Evolutionary conservation across 37 sponge, comb jelly and placozoan species (phyloP), one percentile per base, ranked within the genome.

Genomic region (Bolinopsis microptera): DNA sequence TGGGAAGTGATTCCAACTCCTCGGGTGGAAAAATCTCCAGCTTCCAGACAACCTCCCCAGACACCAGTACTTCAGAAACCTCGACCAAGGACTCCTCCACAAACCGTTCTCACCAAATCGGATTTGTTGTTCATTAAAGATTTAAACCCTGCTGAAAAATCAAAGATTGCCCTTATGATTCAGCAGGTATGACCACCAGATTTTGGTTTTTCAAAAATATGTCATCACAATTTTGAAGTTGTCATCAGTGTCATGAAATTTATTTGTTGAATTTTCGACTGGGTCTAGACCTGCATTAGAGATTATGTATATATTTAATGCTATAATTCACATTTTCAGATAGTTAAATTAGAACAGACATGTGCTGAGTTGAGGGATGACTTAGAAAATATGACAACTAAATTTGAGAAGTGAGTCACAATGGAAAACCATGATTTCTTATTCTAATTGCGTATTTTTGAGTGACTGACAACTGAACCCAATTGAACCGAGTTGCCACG

Each of bases 101-200:
- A 77, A 34, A 35, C 5, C 13, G 61, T 32, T 9, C 80, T 77
- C 18, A 77, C 90, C 30, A 86, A 86, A 27, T 39, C 61, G 3
- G 90, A 86, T 40, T 48, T 86, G 28, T 30, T 86, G 32, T 86
- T 86, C 61, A 86, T 86, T 40, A 86, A 86, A 40, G 90, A 86
- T 40, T 38, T 86, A 33, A 34, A 86, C 3, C 90, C 90, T 26
- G 39, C 41, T 40, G 90, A 86, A 25, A 86, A 86, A 23, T 41
- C 61, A 1, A 86, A 86, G 39, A 86, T 86, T 36, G 90, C 90
- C 1, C 90, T 41, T 28, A 86, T 86, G 90, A 86, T 86, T 33
- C 90, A 86, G 48, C 26, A 86, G 74, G 30, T 70, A 70, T 2
- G 13, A n/a, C n/a, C n/a, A n/a, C n/a, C n/a, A n/a, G n/a, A n/a